Evolutionary conservation across 2,888 invertebrate species (phyloP), one percentile per base, ranked within the genome.

Genomic region (Dione juno): DNA sequence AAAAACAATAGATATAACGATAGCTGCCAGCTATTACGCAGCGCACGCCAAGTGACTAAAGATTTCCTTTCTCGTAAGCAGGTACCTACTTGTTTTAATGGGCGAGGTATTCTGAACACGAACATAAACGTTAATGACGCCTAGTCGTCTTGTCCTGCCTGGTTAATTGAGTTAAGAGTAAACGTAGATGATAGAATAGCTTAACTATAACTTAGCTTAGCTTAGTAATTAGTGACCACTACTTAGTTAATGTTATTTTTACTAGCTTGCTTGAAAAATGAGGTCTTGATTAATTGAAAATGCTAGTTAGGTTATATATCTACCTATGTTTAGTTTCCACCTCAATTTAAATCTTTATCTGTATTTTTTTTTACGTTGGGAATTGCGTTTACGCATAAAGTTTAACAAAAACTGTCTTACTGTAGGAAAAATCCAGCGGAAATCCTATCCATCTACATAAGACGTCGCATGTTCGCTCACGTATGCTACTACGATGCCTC

Each of bases 11-110:
- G 11, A 53, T 53, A 65, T 43, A 65, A 53, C 53, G 53, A 65
- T 52, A 40, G 59, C 48, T 14, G 28, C 50, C 50, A 63, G 53
- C 53, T 53, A 61, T 63, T 68, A 68, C 68, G 61, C 53, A 63
- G 61, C 61, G 41, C 52, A 68, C 68, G 68, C 63, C 61, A 63
- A 63, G 19, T 37, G 63, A 63, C 68, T 63, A 43, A 10, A 53
- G 53, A 68, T 63, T 68, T 63, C 68, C 68, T 63, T 68, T 68
- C 53, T 68, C 54, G 68, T 68, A 63, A 68, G 21, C 45, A 63
- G 37, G 35, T 45, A 16, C 45, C 61, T 40, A 63, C 43, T 61
- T 41, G 43, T 53, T 68, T 21, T 45, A 63, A 54, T 53, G 53
- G 61, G n/a, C 21, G 16, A 68, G n/a, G 63, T 53, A 68, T 68